Percentiles rank a stretch among this genome's conserved stretches.
These are phyloP conservation scores for Achlya flavicornis DNA, from an alignment of 2,888 invertebrate genomes.

Conservation along the genomic window DNA sequence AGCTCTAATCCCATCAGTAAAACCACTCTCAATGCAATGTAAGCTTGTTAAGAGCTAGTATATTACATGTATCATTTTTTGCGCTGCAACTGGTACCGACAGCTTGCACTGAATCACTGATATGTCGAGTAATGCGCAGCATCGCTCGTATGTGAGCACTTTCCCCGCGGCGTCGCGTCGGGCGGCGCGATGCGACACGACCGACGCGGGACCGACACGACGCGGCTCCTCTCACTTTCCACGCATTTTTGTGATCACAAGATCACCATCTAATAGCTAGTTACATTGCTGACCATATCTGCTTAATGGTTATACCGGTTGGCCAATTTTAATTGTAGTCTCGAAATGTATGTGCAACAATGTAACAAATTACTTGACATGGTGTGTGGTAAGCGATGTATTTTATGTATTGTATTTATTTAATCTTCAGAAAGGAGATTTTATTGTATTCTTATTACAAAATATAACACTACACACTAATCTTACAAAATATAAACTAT, in stretches of 20 bases:
- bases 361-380: too few relatives aligned
- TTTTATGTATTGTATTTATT: too few relatives aligned
- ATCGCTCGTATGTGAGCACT: constrained; percentile 25
- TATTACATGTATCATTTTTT: background rate
- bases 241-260: constrained; percentile 12
- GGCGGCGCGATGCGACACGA: background rate
- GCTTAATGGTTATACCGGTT: background rate
- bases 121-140: background rate
- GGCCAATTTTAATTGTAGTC: background rate
- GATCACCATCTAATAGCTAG: background rate
- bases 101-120: background rate
- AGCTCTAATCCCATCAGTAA: too few relatives aligned
- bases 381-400: too few relatives aligned
- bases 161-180: constrained; percentile 23
- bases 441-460: too few relatives aligned
- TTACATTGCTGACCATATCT: background rate
- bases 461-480: too few relatives aligned
- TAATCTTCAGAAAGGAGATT: too few relatives aligned
- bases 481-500: too few relatives aligned
- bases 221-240: constrained; percentile 17
- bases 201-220: constrained; percentile 3
- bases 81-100: background rate
- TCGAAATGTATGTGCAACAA: too few relatives aligned
- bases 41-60: background rate
- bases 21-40: background rate